These are phyloP conservation scores for Cerastis leucographa DNA, from an alignment of 2,888 invertebrate species.

Conservation along the genomic window DNA sequence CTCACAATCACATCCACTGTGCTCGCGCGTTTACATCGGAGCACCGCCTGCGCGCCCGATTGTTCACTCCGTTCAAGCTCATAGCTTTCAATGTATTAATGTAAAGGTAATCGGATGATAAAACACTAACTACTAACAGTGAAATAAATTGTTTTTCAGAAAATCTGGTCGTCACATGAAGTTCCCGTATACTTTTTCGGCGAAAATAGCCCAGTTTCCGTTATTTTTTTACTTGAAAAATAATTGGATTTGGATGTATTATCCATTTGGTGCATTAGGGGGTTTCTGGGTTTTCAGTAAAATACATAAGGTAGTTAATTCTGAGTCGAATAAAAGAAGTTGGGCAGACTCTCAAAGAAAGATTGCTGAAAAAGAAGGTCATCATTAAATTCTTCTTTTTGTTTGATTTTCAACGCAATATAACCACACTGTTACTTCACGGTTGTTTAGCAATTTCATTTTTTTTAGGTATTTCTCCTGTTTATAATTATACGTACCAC, in stretches of 20 bases:
- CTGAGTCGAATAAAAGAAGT: conserved; percentile 75
- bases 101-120: no score
- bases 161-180: conserved; percentile 94
- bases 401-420: neutral
- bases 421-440: neutral
- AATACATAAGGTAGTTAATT: conserved; percentile 92
- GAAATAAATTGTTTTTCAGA: conserved; percentile 70
- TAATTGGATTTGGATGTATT: conserved; percentile 94
- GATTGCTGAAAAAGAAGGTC: conserved; percentile 82
- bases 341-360: conserved; percentile 85
- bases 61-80: neutral
- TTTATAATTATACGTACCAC: conserved; percentile 4
- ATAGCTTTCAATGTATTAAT: neutral
- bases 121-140: neutral
- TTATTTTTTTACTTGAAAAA: conserved; percentile 92
- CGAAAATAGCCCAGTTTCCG: conserved; percentile 96
- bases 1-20: neutral
- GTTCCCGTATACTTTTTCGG: conserved; percentile 95
- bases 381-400: conserved; percentile 63
- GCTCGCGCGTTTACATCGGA: neutral
- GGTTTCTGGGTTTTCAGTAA: conserved; percentile 92
- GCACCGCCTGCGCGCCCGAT: neutral
- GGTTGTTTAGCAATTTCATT: neutral
- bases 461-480: no score
- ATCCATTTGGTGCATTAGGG: conserved; percentile 88